Base-by-base conservation (phyloP, 2,797 vertebrate genomes). In the Perodicticus potto region DNA sequence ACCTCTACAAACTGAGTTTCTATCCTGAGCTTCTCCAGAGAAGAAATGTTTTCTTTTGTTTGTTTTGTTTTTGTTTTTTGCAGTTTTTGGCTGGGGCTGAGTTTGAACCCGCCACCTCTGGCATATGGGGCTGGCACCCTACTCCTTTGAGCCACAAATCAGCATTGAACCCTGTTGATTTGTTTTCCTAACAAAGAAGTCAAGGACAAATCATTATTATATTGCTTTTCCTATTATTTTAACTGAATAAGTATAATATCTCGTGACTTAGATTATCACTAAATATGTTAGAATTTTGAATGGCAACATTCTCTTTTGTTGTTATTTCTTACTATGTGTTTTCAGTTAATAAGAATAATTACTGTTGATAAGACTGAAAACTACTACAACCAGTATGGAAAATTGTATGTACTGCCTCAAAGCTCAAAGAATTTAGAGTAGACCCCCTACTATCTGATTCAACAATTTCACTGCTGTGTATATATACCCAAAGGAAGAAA, bases 121-220 rank as follows among this genome's bases (percentile, higher is more conserved):
- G 40, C 40, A 40, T 40, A 40, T 40, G 40, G 40, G 40, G 40
- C 40, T 40, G 40, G 40, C 40, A 40, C 40, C 5, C 3, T 40
- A 40, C 40, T 40, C 40, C 40, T 40, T 40, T 3, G 40, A 40
- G 40, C 40, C 40, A 40, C 3, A 90, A 53, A 88, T 49, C 23
- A 94, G 7, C 16, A 45, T 81, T 69, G 49, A 63, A 95, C 34
- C 16, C 25, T 61, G 5, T 70, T 93, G 61, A 1, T 49, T 43
- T 95, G 57, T 73, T 94, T 97, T 88, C 63, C 57, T 94, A 95
- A 96, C 5, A 86, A 96, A 95, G 45, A 94, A 92, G 14, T 37
- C 3, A 94, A 95, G 3, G 9, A 73, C 5, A 92, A 49, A 84
- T 34, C 95, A 74, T 57, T 83, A 23, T 77, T 83, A 37, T 69